A percentile compares a stretch with the other conserved stretches of the same genome.
Evolutionary conservation across 2,797 vertebrate genomes (phyloP).

Genomic region (Luscinia megarhynchos): DNA sequence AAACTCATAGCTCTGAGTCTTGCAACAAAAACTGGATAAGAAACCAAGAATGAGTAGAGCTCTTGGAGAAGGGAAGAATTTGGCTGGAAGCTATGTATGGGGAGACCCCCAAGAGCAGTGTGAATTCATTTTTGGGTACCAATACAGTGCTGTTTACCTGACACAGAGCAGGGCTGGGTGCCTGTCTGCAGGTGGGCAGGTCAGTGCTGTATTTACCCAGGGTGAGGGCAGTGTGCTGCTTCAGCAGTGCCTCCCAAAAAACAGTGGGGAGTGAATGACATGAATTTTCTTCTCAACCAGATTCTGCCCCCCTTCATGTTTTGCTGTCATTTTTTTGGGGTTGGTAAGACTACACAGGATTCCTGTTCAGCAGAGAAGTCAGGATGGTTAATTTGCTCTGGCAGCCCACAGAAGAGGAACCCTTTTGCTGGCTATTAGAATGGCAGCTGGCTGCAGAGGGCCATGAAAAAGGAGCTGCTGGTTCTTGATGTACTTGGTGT

Average conservation of each 20-base stretch:
- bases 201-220: fast-evolving
- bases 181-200: neutral
- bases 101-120: fast-evolving
- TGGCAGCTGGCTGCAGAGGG: neutral
- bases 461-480: neutral
- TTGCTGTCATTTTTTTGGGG: neutral
- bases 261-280: fast-evolving
- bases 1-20: neutral
- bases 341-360: neutral
- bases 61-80: neutral
- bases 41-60: neutral
- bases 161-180: neutral
- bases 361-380: neutral
- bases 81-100: fast-evolving
- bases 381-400: neutral
- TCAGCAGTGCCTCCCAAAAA: neutral
- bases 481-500: neutral
- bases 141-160: neutral
- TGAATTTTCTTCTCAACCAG: neutral
- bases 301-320: neutral
- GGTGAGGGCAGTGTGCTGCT: fast-evolving
- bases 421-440: neutral
- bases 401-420: neutral
- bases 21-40: neutral
- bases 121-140: neutral